phyloP scores from a whole-genome alignment of 2,888 invertebrate species.

The Acrobasis repandana region DNA sequence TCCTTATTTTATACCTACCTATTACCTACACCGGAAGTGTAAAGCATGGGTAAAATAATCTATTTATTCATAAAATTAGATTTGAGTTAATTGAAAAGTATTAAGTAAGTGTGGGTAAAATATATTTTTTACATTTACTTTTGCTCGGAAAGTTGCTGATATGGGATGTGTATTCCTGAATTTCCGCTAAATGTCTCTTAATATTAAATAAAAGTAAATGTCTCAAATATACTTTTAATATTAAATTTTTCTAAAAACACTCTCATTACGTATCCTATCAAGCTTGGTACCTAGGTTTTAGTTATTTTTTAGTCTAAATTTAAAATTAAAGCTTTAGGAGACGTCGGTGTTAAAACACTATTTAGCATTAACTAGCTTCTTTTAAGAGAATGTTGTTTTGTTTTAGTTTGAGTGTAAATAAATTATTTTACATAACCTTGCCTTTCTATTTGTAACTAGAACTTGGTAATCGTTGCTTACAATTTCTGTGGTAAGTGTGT shows the following conservation, averaged over 20 bases:
- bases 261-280: not conserved
- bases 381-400: slow-evolving; percentile 34
- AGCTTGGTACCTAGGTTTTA: not conserved
- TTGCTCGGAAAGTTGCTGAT: no score
- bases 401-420: slow-evolving; percentile 56
- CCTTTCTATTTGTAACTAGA: slow-evolving; percentile 39
- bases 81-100: no score
- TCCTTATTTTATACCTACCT: no score
- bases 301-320: slow-evolving; percentile 9
- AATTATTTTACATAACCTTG: slow-evolving; percentile 45
- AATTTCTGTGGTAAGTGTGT: slow-evolving; percentile 39
- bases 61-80: no score
- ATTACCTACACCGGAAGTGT: no score
- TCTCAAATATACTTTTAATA: not conserved
- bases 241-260: not conserved
- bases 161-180: no score
- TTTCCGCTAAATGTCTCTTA: no score
- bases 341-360: slow-evolving; percentile 75
- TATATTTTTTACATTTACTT: no score
- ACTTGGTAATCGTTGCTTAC: slow-evolving; percentile 4
- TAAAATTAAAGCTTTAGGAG: slow-evolving; percentile 42
- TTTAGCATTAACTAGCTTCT: slow-evolving; percentile 36
- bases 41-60: no score
- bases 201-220: no score
- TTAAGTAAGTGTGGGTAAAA: no score